Percentiles rank a stretch among this genome's conserved stretches.
Conservation (phyloP, 2,113 vertebrate genomes). For the Lynx canadensis region DNA sequence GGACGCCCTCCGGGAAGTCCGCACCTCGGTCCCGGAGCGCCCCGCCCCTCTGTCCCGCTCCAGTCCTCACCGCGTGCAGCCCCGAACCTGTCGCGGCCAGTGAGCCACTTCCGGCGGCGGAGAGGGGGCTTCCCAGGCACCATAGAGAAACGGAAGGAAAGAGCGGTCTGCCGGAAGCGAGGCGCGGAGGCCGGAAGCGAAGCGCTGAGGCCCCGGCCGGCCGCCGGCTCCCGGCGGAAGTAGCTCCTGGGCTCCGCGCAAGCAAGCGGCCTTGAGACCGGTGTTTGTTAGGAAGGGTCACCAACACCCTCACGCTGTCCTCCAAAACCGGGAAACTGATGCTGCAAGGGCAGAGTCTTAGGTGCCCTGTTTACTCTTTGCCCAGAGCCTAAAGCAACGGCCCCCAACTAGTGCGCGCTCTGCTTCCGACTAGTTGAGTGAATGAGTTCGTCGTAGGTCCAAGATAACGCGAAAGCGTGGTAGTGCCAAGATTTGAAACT, state of each 20-base stretch:
- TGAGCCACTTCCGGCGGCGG: not conserved
- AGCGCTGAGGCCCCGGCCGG: fast-evolving
- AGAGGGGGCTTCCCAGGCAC: fast-evolving
- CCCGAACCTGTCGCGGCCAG: fast-evolving
- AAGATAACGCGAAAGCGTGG: not conserved
- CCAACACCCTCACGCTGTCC: fast-evolving
- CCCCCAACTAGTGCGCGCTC: not conserved
- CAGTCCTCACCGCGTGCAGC: not conserved
- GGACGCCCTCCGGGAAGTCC: fast-evolving
- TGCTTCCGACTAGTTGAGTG: not conserved
- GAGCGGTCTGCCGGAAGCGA: slow-evolving; percentile 60
- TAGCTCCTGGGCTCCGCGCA: fast-evolving
- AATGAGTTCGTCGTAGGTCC: not conserved
- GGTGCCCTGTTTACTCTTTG: not conserved
- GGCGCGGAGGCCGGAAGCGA: not conserved
- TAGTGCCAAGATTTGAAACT: not conserved
- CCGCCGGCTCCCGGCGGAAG: fast-evolving
- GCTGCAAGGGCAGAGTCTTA: no score
- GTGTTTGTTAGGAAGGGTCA: no score
- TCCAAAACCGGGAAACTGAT: not conserved
- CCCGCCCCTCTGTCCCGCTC: fast-evolving
- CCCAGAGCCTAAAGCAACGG: not conserved
- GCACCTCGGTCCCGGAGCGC: fast-evolving
- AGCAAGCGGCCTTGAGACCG: fast-evolving
- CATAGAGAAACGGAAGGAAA: slow-evolving; percentile 48